phyloP scores from a whole-genome alignment of 2,888 invertebrate genomes.

The Drosophila picticornis region DNA sequence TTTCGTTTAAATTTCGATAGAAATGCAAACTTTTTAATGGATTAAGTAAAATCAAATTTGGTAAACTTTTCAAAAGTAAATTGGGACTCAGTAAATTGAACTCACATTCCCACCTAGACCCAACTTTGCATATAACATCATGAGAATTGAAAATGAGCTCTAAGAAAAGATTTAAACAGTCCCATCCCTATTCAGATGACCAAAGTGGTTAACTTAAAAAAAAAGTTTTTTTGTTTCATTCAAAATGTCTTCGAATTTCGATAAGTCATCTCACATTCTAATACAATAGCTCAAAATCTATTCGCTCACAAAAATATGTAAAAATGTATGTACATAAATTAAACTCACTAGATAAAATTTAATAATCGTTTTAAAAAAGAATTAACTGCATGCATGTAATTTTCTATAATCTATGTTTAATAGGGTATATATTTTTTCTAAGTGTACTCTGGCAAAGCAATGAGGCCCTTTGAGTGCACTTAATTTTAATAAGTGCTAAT shows the following conservation, averaged over 20 bases:
- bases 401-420: neutral
- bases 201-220: too few relatives aligned
- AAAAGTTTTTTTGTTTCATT: too few relatives aligned
- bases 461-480: conserved; percentile 58
- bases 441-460: conserved; percentile 13
- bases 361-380: neutral
- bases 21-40: neutral
- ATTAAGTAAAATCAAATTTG: neutral
- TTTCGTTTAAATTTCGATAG: neutral
- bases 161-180: neutral
- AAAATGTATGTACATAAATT: neutral
- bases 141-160: neutral
- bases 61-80: neutral
- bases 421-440: neutral
- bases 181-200: neutral
- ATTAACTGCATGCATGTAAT: neutral
- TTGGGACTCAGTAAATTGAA: neutral
- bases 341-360: neutral
- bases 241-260: neutral
- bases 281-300: neutral
- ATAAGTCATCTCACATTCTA: neutral
- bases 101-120: neutral
- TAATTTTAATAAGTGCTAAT: conserved; percentile 83
- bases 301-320: neutral
- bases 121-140: neutral